Base-by-base conservation (phyloP, 2,797 vertebrate species). In the Fistularia tabacaria region DNA sequence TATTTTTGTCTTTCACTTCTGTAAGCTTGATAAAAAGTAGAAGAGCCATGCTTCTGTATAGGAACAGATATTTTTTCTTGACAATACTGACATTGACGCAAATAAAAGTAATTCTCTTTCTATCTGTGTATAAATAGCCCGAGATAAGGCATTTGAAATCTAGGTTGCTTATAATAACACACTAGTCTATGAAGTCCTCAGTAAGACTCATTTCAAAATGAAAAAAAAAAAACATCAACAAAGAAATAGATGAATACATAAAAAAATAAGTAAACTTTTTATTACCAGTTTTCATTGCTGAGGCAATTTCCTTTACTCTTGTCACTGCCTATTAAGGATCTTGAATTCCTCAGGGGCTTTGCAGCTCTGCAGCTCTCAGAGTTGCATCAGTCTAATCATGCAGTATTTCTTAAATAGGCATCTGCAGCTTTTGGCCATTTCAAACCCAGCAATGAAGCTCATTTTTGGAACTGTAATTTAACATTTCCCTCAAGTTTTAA, bases 1-100 rank as follows among this genome's bases (percentile, higher is more conserved):
- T 76, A 57, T 79, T 73, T 65, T 69, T 73, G 78, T 80, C 83
- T 74, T 74, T 80, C 81, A 74, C 73, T 74, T 73, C 62, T 77
- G 59, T 67, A 37, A 13, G 49, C 51, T 65, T 4, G 81, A 84
- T 87, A 84, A 85, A 74, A 49, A 59, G 25, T 38, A 48, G 42
- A 65, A 69, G 70, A 76, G 73, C 62, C 77, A 42, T 54, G 76
- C 79, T 81, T 57, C 67, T 54, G 63, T 77, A 74, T 63, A 45
- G 62, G 48, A 83, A 69, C 36, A 54, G 74, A 80, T 82, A 78
- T 75, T 80, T 59, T 58, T 77, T 64, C 54, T 67, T 71, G 64
- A 78, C 80, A 75, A 60, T 70, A 68, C 48, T 25, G 25, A 25
- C 36, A 12, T n/a, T 76, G 79, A 82, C 72, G 74, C 57, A 59